These are phyloP conservation scores for Drosophila carrolli DNA, from an alignment of 1,140 invertebrate species.

Conservation along the genomic window DNA sequence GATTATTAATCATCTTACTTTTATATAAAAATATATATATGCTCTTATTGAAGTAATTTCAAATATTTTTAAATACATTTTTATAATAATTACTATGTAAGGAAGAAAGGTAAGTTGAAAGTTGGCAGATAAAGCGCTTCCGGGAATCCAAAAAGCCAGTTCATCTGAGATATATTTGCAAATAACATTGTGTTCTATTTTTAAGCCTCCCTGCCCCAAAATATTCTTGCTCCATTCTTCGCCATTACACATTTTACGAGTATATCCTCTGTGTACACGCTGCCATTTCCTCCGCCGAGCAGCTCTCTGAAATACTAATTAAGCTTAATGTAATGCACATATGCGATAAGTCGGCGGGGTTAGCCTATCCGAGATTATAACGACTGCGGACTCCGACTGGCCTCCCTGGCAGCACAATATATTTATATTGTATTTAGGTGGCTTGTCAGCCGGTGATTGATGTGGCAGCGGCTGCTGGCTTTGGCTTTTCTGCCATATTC, in stretches of 20 bases:
- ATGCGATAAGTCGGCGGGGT: conserved; percentile 57
- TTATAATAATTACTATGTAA: no score
- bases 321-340: conserved; percentile 82
- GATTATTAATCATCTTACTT: no score
- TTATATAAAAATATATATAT: no score
- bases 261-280: conserved; percentile 8
- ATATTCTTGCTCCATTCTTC: background rate
- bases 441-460: conserved; percentile 76
- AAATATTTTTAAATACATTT: no score
- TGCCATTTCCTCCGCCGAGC: conserved; percentile 27
- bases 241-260: no score
- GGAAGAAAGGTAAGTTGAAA: no score
- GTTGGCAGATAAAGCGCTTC: no score
- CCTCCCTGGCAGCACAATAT: conserved; percentile 34
- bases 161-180: no score
- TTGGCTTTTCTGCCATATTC: conserved; percentile 66
- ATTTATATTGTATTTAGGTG: conserved; percentile 76
- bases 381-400: conserved; percentile 33
- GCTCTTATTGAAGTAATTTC: no score
- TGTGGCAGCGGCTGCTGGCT: conserved; percentile 56
- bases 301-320: conserved; percentile 70
- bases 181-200: no score
- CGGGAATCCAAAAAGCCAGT: no score
- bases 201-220: no score
- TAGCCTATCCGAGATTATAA: conserved; percentile 54